phyloP scores from a whole-genome alignment of 2,113 vertebrate genomes.

The Pionites leucogaster region DNA sequence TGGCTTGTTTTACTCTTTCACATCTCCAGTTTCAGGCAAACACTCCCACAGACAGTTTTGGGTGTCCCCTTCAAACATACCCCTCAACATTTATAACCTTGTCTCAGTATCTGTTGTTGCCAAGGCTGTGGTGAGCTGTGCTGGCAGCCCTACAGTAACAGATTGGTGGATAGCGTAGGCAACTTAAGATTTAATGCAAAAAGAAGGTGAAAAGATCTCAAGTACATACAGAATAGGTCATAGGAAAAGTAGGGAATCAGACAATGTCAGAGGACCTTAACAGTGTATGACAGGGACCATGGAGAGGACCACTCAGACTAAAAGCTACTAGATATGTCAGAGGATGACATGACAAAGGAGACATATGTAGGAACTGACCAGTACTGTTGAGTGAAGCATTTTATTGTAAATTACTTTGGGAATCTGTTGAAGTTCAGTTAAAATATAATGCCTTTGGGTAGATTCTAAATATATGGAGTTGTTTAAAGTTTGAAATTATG shows the following conservation, averaged over 20 bases:
- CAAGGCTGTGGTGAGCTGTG: background rate
- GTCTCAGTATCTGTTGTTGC: background rate
- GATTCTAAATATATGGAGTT: background rate
- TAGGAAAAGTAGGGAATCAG: background rate
- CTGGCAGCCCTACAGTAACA: background rate
- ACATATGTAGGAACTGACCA: background rate
- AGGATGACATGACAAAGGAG: background rate
- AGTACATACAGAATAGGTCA: background rate
- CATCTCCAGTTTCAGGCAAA: background rate
- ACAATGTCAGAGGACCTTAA: background rate
- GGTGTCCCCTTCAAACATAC: background rate
- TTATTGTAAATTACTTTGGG: background rate
- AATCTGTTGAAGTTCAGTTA: background rate
- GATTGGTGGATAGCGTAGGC: background rate
- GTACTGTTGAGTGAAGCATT: background rate
- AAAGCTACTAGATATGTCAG: background rate
- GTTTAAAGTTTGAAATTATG: background rate
- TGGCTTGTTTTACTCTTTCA: background rate
- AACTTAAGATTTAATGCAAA: background rate
- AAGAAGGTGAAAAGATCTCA: background rate
- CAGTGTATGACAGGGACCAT: background rate
- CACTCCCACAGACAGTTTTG: background rate
- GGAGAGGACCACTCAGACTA: background rate
- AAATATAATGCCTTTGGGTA: background rate
- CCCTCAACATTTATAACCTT: background rate